Conservation (phyloP, 2,888 invertebrate genomes). For the Cabera pusaria region DNA sequence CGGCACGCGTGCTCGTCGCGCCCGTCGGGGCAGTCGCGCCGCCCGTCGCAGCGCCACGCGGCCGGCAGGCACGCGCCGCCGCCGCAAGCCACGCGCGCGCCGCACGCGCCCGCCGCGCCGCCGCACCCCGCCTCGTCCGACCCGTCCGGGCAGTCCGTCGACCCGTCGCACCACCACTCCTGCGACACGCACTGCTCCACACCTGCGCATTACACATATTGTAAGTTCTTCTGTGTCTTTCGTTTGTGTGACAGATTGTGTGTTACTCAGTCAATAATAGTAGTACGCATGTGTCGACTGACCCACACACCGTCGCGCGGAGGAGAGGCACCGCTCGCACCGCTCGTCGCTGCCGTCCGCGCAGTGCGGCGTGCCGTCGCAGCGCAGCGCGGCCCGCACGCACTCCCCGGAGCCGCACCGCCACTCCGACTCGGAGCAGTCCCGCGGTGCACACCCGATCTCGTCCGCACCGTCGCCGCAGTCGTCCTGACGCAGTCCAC, state of each 20-base stretch:
- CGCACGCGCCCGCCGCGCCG: conserved; percentile 79
- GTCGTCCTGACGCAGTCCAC: too few species aligned
- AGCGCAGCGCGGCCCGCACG: conserved; percentile 75
- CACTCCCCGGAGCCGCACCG: conserved; percentile 84
- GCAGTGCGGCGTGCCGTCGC: conserved; percentile 74
- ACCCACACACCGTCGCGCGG: conserved; percentile 47
- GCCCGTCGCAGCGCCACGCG: conserved; percentile 86
- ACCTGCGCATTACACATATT: conserved; percentile 76
- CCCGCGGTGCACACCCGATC: conserved; percentile 85
- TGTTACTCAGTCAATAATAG: too few species aligned
- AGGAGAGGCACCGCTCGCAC: conserved; percentile 50
- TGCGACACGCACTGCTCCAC: conserved; percentile 20
- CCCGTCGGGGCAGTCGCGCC: conserved; percentile 85
- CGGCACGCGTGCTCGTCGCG: conserved; percentile 74
- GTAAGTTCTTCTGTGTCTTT: conserved; percentile 4
- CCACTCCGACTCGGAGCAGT: conserved; percentile 90
- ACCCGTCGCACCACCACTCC: conserved; percentile 43
- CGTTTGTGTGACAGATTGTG: too few species aligned
- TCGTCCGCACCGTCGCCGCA: conserved; percentile 93
- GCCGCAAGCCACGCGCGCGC: conserved; percentile 79
- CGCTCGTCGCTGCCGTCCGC: conserved; percentile 81
- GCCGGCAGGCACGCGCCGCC: conserved; percentile 71
- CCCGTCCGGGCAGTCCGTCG: conserved; percentile 59
- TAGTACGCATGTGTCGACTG: too few species aligned
- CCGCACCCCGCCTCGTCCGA: conserved; percentile 47